These are phyloP conservation scores for Megaceryle torquata DNA, from an alignment of 2,113 vertebrate species.

Conservation along the genomic window DNA sequence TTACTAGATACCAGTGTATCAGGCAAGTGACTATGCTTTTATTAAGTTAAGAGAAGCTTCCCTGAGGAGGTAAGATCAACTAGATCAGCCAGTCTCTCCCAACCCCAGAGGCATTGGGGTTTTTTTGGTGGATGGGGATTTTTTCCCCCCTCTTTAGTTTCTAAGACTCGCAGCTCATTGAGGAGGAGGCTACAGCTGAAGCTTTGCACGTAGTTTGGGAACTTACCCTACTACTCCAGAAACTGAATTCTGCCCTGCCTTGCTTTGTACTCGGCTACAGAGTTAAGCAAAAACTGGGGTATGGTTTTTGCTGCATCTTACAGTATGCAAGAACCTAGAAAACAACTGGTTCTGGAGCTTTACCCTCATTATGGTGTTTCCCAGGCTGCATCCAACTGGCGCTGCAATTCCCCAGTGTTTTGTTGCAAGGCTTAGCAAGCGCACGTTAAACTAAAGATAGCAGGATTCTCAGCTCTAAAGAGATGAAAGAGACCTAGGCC, in stretches of 20 bases:
- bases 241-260: background rate
- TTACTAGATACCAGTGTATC: background rate
- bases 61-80: background rate
- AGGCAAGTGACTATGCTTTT: constrained; percentile 25
- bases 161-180: background rate
- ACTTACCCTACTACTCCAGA: background rate
- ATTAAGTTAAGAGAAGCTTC: constrained; percentile 31
- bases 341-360: background rate
- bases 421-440: background rate
- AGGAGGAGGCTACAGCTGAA: background rate
- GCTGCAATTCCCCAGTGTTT: background rate
- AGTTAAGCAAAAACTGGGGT: rapidly evolving
- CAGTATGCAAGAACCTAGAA: background rate
- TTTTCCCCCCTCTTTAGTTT: background rate
- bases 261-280: background rate
- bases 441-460: background rate
- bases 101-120: background rate
- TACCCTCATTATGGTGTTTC: background rate
- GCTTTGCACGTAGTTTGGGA: background rate
- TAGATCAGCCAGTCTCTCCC: background rate
- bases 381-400: background rate
- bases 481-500: background rate
- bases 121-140: background rate
- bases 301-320: background rate
- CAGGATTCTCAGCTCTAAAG: background rate